These are phyloP conservation scores for Gasterosteus nipponicus DNA, from an alignment of 2,113 vertebrate species.

Conservation along the genomic window DNA sequence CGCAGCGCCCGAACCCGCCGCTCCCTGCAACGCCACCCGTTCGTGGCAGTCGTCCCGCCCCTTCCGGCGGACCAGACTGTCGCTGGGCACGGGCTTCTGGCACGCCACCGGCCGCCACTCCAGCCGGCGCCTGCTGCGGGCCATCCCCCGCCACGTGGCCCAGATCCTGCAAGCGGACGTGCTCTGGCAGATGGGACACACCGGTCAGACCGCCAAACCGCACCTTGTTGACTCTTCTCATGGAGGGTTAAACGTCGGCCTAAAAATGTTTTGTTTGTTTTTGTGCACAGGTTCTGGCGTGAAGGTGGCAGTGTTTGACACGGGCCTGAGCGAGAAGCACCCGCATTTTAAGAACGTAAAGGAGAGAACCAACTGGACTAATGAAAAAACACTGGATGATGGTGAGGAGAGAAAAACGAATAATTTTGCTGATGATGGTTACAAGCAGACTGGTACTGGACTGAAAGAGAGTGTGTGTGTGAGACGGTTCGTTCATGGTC, in stretches of 20 bases:
- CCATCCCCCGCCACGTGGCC: conserved; percentile 96
- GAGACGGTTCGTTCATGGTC: neutral
- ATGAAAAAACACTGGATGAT: conserved; percentile 97
- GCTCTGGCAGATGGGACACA: conserved; percentile 98
- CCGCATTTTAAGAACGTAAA: conserved; percentile 99
- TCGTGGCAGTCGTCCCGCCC: conserved; percentile 98
- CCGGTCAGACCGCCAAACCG: conserved; percentile 79
- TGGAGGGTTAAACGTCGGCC: neutral
- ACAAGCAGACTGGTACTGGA: neutral
- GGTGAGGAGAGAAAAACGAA: conserved; percentile 77
- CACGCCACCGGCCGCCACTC: conserved; percentile 96
- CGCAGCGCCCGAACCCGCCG: conserved; percentile 75
- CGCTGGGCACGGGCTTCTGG: conserved; percentile 95
- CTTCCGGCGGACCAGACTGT: conserved; percentile 91
- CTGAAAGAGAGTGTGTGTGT: neutral
- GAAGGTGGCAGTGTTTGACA: conserved; percentile 97
- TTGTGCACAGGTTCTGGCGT: conserved; percentile 88
- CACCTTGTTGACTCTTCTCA: neutral
- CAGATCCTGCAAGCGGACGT: conserved; percentile 98
- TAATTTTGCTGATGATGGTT: neutral
- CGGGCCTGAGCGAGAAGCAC: conserved; percentile 96
- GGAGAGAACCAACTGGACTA: conserved; percentile 99
- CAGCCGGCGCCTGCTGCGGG: conserved; percentile 91
- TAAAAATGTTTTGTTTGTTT: neutral
- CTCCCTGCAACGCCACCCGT: conserved; percentile 86